Conservation (phyloP, 1,140 invertebrate genomes). For the Scaptomyza montana region DNA sequence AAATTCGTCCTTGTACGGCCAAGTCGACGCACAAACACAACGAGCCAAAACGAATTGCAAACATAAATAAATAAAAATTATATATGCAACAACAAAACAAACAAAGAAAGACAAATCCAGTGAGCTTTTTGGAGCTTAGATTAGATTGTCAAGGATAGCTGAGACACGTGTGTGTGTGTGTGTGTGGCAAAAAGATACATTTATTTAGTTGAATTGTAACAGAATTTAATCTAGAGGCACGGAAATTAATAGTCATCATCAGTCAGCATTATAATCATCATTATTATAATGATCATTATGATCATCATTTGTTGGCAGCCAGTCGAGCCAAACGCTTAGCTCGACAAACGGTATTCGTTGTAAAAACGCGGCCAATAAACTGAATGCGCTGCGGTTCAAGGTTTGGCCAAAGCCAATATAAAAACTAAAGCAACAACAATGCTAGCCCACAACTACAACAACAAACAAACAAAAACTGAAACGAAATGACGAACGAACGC, state of each 20-base stretch:
- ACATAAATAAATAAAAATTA: conserved; percentile 56
- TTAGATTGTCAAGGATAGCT: conserved; percentile 22
- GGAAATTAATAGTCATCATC: conserved; percentile 31
- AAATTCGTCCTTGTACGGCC: conserved; percentile 74
- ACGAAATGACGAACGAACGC: conserved; percentile 45
- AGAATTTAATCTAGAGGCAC: conserved; percentile 6
- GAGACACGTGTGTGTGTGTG: conserved; percentile 28
- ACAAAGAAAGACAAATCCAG: conserved; percentile 15
- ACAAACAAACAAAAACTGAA: conserved; percentile 35
- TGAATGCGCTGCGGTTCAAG: conserved; percentile 80
- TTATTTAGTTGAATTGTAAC: conserved; percentile 7
- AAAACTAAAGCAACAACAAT: conserved; percentile 64
- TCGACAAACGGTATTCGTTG: conserved; percentile 81
- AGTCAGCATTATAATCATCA: conserved; percentile 27
- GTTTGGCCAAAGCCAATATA: conserved; percentile 78
- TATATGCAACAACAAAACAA: conserved; percentile 51
- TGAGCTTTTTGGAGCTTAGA: conserved; percentile 2
- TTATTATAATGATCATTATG: conserved; percentile 15
- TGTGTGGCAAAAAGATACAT: conserved; percentile 1
- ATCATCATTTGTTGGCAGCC: conserved; percentile 16
- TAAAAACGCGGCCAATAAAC: conserved; percentile 83
- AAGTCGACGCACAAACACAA: conserved; percentile 42
- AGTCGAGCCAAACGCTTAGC: conserved; percentile 39
- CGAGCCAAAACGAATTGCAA: conserved; percentile 51
- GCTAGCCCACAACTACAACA: no score